Evolutionary conservation across 2,797 vertebrate species (phyloP), one percentile per base, ranked within the genome.

Genomic region (Rhynchotus rufescens): DNA sequence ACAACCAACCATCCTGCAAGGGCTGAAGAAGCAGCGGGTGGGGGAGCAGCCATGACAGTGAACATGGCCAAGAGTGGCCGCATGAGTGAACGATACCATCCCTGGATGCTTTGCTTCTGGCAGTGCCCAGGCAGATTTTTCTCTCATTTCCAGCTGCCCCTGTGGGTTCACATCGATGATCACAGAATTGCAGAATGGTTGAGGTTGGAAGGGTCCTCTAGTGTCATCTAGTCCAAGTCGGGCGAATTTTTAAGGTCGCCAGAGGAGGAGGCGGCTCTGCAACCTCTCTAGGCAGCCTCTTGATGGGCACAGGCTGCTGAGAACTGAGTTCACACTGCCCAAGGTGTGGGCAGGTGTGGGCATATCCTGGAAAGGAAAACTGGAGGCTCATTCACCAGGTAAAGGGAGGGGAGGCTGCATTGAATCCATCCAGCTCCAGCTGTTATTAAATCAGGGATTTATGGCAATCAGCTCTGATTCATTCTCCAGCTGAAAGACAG

Each of bases 101-200:
- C 80, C 2, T 32, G n/a, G 38, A 73, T 92, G 74, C 88, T 92
- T 45, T 85, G 86, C 84, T 85, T 87, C 85, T 90, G 93, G 82
- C 89, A 94, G 89, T 76, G 80, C 88, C 92, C 93, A 26, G 94
- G 89, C 69, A 93, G 79, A 90, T 94, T 96, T n/a, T 90, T 89
- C 90, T 92, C 91, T 93, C 94, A 73, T 93, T 91, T 92, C 93
- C 69, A 92, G 91, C 4, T 91, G 95, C 93, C 93, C 88, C 71
- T 4, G 3, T 80, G 84, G 77, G 84, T 94, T 88, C 12, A 15
- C 76, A 86, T 23, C 0, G 4, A 8, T 85, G 91, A 51, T 51
- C 49, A 49, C 47, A 51, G 49, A 51, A 47, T 47, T 11, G 19
- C 44, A 45, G 19, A 45, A 49, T 49, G 47, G 22, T 14, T 51